Conservation (phyloP, 53 echinoderm and acorn worm genomes). For the Apostichopus leukothele region DNA sequence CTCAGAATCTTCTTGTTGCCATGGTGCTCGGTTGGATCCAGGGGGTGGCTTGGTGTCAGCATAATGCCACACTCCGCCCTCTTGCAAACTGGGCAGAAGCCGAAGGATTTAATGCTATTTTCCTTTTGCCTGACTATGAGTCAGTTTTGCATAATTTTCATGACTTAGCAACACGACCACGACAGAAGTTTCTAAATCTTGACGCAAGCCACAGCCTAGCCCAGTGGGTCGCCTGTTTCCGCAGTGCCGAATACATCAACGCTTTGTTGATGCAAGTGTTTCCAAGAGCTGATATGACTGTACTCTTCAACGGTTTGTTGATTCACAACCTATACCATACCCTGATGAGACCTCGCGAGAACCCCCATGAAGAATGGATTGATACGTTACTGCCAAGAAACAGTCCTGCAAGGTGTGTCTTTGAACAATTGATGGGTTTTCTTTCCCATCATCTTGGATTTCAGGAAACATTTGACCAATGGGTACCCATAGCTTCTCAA, state of each 20-base stretch:
- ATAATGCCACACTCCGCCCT: neutral
- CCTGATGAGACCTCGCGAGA: conserved; percentile 24
- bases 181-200: conserved; percentile 40
- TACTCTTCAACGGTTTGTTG: conserved; percentile 74
- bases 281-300: conserved; percentile 56
- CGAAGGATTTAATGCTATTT: neutral
- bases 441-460: conserved; percentile 31
- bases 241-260: conserved; percentile 60
- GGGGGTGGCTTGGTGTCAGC: conserved; percentile 31
- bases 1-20: conserved; percentile 49
- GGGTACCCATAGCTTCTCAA: neutral
- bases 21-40: conserved; percentile 67
- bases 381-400: neutral
- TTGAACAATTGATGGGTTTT: conserved; percentile 15
- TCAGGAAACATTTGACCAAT: neutral
- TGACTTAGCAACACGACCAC: neutral
- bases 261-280: conserved; percentile 59
- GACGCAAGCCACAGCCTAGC: conserved; percentile 69
- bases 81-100: neutral
- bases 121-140: neutral
- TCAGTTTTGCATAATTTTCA: conserved; percentile 51
- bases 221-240: conserved; percentile 73
- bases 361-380: conserved; percentile 18
- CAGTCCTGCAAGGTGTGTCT: conserved; percentile 32
- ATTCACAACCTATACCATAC: conserved; percentile 63